A percentile compares a stretch with the other conserved stretches of the same genome.
Evolutionary conservation across 2,797 vertebrate species (phyloP).

Genomic region (Lacerta viridis): DNA sequence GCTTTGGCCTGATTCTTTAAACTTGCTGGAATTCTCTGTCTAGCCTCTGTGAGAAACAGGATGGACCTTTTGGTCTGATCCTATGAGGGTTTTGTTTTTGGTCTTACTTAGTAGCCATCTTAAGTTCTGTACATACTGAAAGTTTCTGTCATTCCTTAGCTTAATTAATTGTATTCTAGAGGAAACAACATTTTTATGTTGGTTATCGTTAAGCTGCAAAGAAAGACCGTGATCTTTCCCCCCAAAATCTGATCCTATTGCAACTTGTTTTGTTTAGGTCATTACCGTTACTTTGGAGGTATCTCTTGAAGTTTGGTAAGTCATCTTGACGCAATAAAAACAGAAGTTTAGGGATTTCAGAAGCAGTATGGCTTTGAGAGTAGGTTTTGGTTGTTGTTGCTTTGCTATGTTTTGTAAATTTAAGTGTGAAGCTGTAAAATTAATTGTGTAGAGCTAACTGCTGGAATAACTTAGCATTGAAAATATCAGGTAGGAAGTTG

Average conservation of each 20-base stretch:
- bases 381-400: neutral
- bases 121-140: neutral
- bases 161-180: neutral
- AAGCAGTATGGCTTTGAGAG: neutral
- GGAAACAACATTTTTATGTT: neutral
- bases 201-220: neutral
- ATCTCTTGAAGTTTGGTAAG: constrained; percentile 94
- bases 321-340: constrained; percentile 54
- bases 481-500: neutral
- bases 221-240: neutral
- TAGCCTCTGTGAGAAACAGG: neutral
- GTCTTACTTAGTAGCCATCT: neutral
- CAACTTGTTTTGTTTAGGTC: constrained; percentile 84
- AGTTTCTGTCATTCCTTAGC: neutral
- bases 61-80: neutral
- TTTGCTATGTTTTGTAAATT: neutral
- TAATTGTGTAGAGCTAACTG: neutral
- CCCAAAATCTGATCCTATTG: constrained; percentile 45
- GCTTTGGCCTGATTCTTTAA: neutral
- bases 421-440: neutral
- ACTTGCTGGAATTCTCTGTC: neutral
- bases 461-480: neutral
- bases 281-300: constrained; percentile 93
- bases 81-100: neutral
- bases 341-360: neutral